Evolutionary conservation across 2,888 invertebrate genomes (phyloP).

Genomic region (Gonocerus acuteangulatus): DNA sequence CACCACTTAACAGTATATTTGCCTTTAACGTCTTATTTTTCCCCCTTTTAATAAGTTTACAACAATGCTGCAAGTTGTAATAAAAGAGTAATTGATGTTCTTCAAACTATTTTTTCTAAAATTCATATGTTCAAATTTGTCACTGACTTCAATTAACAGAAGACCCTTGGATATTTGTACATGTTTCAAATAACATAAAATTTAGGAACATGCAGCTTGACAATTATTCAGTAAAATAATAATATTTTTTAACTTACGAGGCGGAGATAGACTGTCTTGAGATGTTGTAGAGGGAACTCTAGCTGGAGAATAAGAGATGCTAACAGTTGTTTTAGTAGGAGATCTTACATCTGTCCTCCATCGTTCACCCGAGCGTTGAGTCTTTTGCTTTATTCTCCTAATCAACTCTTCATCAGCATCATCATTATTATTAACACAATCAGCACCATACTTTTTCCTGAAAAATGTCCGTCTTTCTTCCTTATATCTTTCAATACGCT

Average conservation of each 20-base stretch:
- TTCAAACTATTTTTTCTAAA: too few species aligned
- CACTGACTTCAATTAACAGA: too few species aligned
- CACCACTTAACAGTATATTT: too few species aligned
- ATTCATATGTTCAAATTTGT: too few species aligned
- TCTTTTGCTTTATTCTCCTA: conserved; percentile 49
- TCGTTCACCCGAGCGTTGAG: conserved; percentile 30
- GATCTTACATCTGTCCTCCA: conserved; percentile 26
- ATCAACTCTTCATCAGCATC: conserved; percentile 55
- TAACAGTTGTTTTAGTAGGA: conserved; percentile 38
- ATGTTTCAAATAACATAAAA: too few species aligned
- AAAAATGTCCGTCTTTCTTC: conserved; percentile 79
- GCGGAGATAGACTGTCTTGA: not conserved
- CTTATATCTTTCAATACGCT: conserved; percentile 54
- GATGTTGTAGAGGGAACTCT: conserved; percentile 19
- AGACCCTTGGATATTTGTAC: too few species aligned
- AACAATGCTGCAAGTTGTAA: too few species aligned
- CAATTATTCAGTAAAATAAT: too few species aligned
- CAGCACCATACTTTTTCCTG: conserved; percentile 74
- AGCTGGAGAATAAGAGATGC: conserved; percentile 38
- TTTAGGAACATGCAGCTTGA: too few species aligned
- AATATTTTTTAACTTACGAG: conserved; percentile 24
- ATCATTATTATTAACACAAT: conserved; percentile 43
- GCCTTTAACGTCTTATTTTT: too few species aligned
- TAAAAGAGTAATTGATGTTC: too few species aligned
- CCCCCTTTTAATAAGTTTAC: too few species aligned